Evolutionary conservation across 2,888 invertebrate genomes (phyloP), one percentile per base, ranked within the genome.

Genomic region (Amiota minor): DNA sequence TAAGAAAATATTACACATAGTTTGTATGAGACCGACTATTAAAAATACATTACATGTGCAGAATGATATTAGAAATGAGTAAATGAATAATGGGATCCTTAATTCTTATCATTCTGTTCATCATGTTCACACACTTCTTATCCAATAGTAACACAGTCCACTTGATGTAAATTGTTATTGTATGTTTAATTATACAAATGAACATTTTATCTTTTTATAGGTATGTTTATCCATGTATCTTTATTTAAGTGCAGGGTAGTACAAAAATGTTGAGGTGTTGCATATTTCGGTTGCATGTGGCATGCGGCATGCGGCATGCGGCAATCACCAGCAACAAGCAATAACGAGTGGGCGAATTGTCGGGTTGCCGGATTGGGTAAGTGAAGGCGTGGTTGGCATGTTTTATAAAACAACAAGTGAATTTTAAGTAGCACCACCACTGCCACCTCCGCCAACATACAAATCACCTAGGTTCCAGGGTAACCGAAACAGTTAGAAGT

Each of bases 321-420:
- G 67, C 67, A 68, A 68, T 68, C 67, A 68, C n/a, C 67, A 9
- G n/a, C n/a, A 23, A 23, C 35, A 62, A 62, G 62, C 62, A 62
- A 59, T 59, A 18, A n/a, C 46, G 47, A 18, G 67, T 46, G 46
- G 50, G 46, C 16, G 18, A n/a, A 8, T 35, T 20, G 65, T 65
- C 47, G 12, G 23, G 47, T 18, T 11, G 65, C 14, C 10, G 65
- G 11, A 8, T n/a, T 9, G 45, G n/a, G 10, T n/a, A 47, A 18
- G 11, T 1, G 20, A 18, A n/a, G 47, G 12, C 11, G 49, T 14
- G 65, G 9, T 11, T 35, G 18, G 65, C 20, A n/a, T 2, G 47
- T 47, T 46, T 2, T 10, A 18, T 14, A 50, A 23, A 50, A 68
- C 67, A 68, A 68, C 67, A 68, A 68, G 67, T 68, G 67, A 68